Conservation (phyloP, 2,797 vertebrate species). For the Sebastes hopkinsi region DNA sequence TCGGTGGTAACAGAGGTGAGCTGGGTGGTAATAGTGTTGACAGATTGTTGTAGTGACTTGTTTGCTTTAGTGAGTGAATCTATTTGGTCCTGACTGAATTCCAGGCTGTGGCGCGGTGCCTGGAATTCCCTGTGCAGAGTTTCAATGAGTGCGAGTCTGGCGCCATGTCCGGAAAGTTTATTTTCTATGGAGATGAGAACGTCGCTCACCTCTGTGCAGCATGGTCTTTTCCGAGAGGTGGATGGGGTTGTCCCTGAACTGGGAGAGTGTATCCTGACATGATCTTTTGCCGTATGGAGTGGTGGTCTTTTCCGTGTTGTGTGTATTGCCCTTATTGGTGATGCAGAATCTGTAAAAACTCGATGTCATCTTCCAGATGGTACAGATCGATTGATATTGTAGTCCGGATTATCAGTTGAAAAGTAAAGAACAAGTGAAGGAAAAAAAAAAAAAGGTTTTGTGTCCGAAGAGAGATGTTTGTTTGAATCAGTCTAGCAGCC, state of each 20-base stretch:
- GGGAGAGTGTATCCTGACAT: neutral
- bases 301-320: neutral
- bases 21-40: neutral
- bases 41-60: neutral
- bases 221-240: neutral
- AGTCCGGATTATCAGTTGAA: neutral
- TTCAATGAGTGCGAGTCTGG: neutral
- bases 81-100: neutral
- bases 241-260: neutral
- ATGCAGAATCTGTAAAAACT: neutral
- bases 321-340: neutral
- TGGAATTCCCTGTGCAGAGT: neutral
- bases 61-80: neutral
- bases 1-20: neutral
- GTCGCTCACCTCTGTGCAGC: neutral
- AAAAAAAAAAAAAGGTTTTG: neutral
- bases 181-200: neutral
- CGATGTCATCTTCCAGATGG: neutral
- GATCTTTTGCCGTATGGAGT: neutral
- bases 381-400: neutral
- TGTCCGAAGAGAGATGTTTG: neutral
- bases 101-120: neutral
- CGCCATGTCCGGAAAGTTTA: neutral
- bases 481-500: neutral
- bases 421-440: neutral